phyloP scores from a whole-genome alignment of 2,797 vertebrate genomes.

The Rhinatrema bivittatum region DNA sequence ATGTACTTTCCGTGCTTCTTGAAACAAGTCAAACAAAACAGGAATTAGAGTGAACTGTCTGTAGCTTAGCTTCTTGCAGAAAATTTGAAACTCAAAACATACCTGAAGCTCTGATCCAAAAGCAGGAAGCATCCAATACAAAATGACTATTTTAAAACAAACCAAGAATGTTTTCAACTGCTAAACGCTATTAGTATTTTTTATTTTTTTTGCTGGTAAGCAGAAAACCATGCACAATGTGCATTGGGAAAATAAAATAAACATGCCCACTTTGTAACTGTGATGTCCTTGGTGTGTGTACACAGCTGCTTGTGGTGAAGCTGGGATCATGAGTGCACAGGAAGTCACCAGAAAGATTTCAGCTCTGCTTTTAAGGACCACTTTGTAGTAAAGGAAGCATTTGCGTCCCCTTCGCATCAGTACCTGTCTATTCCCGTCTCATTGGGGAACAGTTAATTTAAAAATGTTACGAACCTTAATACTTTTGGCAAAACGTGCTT shows the following conservation, averaged over 20 bases:
- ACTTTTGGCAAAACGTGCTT: no score
- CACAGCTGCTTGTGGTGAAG: neutral
- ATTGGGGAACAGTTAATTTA: no score
- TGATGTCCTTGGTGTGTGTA: conserved; percentile 26
- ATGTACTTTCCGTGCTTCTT: conserved; percentile 66
- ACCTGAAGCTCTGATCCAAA: conserved; percentile 6
- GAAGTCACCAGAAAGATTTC: no score
- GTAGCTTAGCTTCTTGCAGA: conserved; percentile 27
- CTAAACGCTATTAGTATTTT: conserved; percentile 19
- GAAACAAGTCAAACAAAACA: neutral
- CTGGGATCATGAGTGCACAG: no score
- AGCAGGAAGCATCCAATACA: conserved; percentile 3
- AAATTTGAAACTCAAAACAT: conserved; percentile 24
- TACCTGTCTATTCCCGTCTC: no score
- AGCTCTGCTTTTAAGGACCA: no score
- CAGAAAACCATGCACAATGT: conserved; percentile 35
- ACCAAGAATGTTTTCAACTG: conserved; percentile 1
- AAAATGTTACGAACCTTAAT: no score
- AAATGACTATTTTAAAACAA: conserved; percentile 13
- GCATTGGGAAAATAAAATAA: conserved; percentile 50
- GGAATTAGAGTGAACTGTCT: conserved; percentile 31
- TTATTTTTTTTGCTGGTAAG: conserved; percentile 44
- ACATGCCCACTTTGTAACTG: conserved; percentile 31
- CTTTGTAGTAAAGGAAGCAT: no score
- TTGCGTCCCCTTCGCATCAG: no score